Base-by-base conservation (phyloP, 2,113 vertebrate genomes). In the Zosterops lateralis region DNA sequence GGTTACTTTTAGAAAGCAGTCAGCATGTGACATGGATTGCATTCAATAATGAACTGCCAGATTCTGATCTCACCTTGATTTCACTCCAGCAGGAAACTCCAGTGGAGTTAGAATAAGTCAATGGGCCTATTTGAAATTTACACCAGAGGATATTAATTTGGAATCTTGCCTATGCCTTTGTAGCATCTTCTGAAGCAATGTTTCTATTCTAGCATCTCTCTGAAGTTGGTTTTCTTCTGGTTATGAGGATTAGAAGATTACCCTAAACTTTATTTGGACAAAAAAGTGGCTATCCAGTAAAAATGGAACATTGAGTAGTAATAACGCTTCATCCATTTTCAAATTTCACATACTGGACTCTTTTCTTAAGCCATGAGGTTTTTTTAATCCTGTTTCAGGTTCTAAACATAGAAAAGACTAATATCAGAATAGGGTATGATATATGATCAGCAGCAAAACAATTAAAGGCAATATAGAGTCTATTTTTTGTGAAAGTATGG, bases 141-240 rank as follows among this genome's bases (percentile, higher is more conserved):
- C 50, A 94, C 62, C 77, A 79, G 66, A 95, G 77, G 53, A 92
- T 91, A 95, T 84, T 71, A 89, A 54, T 87, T 91, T 95, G 87
- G 70, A 93, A 75, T 31, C 11, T 72, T 25, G 36, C 61, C 86
- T 14, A 8, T 50, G 18, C 26, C 73, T 31, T 7, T 7, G 3
- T 62, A 70, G 28, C 38, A 66, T 76, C 54, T 44, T 31, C 9
- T 91, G 48, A 57, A 87, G 86, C 51, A 58, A 21, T 82, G 9
- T 51, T 71, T 92, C 38, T 90, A 12, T 85, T 72, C 47, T 42
- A 72, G 57, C 17, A 56, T 16, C 47, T 60, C 36, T 80, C 62
- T 72, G 56, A 72, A 86, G 22, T 9, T 53, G 38, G 2, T 45
- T 1, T 65, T 68, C 34, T 64, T 71, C 53, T 79, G 42, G 32